A percentile compares a stretch with the other conserved stretches of the same genome.
These are phyloP conservation scores for Platerodrilus igneus DNA, from an alignment of 2,888 invertebrate species.

Conservation along the genomic window DNA sequence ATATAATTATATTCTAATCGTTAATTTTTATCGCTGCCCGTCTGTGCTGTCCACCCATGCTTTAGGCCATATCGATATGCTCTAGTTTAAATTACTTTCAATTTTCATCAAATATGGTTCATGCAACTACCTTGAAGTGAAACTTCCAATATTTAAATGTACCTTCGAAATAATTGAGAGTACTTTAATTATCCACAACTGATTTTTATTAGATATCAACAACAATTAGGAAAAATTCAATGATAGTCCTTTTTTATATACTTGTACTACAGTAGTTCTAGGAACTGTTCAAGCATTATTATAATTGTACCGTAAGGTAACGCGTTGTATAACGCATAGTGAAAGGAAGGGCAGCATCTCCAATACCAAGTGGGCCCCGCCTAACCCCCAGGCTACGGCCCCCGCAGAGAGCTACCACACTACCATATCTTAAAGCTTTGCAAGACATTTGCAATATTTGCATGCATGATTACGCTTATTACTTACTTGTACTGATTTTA, in stretches of 20 bases:
- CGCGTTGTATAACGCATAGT: conserved; percentile 45
- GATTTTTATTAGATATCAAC: no score
- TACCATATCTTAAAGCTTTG: conserved; percentile 20
- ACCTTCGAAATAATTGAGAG: no score
- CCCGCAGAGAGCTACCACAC: conserved; percentile 40
- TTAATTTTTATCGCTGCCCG: conserved; percentile 12
- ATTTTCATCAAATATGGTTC: conserved; percentile 39
- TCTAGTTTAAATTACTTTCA: conserved; percentile 38
- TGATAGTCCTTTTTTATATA: no score
- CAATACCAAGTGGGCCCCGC: conserved; percentile 46
- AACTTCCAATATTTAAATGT: no score
- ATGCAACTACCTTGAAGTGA: conserved; percentile 35
- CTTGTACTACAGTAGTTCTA: no score
- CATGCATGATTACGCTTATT: conserved; percentile 17
- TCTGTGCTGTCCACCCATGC: conserved; percentile 21
- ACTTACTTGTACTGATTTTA: no score
- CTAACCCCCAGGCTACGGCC: conserved; percentile 45
- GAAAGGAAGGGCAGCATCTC: conserved; percentile 50
- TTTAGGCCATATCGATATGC: conserved; percentile 29
- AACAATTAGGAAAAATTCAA: no score
- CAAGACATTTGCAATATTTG: conserved; percentile 12
- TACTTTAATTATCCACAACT: no score
- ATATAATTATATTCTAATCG: conserved; percentile 4
- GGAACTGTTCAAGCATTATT: conserved; percentile 28
- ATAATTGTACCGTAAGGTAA: conserved; percentile 25